Base-by-base conservation (phyloP, 23 tunicate genomes). In the Ascidia mentula region DNA sequence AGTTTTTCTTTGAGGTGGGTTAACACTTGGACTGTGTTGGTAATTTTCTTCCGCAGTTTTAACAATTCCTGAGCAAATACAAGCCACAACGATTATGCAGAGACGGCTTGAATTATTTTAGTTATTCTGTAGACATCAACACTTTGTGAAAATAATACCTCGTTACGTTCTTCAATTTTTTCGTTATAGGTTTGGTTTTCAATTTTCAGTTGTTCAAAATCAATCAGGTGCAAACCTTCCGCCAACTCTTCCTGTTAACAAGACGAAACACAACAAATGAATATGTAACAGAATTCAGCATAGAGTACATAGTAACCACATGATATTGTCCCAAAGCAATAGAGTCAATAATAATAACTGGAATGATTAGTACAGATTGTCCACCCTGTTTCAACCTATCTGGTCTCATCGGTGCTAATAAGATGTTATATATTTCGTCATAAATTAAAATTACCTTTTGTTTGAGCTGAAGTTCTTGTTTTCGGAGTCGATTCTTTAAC, bases 171-270 rank as follows among this genome's bases (percentile, higher is more conserved):
- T 76, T 96, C 99, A 72, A 96, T 96, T 73, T 96, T 96, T 73
- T 96, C 99, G 46, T 91, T 87, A 80, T 96, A 96, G 20, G 99
- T 96, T 84, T 96, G 99, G 77, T 96, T 96, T 78, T 96, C 99
- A 72, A 96, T 96, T 79, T 96, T 96, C 75, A 96, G 87, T 79
- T 96, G 99, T 74, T 96, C 99, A 74, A 96, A 96, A 74, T 96
- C 99, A 77, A 96, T 96, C 45, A 96, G 69, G 40, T 96, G 97
- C 0, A 96, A 69, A 6, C 99, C 99, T 71, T 89, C 99, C 1
- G 97, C 97, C 36, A 96, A 81, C 73, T 91, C 94, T 73, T 96
- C 99, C 88, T 87, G 36, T 32, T 37, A 33, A 72, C 12, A 46
- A 6, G 24, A 35, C 18, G 12, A 32, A 13, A n/a, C n/a, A n/a